Base-by-base conservation (phyloP, 2,797 vertebrate genomes). In the Heliangelus exortis region DNA sequence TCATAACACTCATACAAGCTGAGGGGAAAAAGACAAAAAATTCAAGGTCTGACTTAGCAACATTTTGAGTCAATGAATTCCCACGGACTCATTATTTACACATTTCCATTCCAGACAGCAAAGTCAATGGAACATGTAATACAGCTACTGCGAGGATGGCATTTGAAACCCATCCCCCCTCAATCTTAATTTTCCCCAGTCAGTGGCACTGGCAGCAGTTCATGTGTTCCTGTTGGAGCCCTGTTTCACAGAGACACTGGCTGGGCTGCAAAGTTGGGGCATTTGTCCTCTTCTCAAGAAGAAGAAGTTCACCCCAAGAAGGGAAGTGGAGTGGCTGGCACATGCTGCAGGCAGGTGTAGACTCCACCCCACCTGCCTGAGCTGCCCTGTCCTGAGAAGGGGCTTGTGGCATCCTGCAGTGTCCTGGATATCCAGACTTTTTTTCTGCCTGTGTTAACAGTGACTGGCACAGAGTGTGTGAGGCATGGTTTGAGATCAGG, bases 331-430 rank as follows among this genome's bases (percentile, higher is more conserved):
- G 45, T 2, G 0, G 17, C 18, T 20, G 48, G 31, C n/a, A 10
- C 13, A 4, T 0, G 0, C 26, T 47, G n/a, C 9, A 13, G 31
- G 13, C 31, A 50, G n/a, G 9, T 0, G 0, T 39, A 53, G 54
- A 36, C 22, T 68, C 15, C 28, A 26, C 41, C 23, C 12, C 39
- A 43, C 12, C 3, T 75, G 10, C 13, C 53, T 47, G 67, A 71
- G 23, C 28, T 0, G 0, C 31, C 13, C 22, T 71, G 45, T 45
- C 36, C 77, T 61, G 20, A 57, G 43, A 10, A 73, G 47, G 23
- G 20, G 18, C 17, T 77, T 48, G 2, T 2, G 6, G 39, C 8
- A 6, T 8, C 14, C 33, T 63, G 21, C 39, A 28, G 25, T 20
- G 10, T 45, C 31, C 81, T 78, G 43, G 28, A 19, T 29, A 18